A percentile compares a stretch with the other conserved stretches of the same genome.
Evolutionary conservation across 2,797 vertebrate genomes (phyloP).

Genomic region (Muraenolepis orangiensis): DNA sequence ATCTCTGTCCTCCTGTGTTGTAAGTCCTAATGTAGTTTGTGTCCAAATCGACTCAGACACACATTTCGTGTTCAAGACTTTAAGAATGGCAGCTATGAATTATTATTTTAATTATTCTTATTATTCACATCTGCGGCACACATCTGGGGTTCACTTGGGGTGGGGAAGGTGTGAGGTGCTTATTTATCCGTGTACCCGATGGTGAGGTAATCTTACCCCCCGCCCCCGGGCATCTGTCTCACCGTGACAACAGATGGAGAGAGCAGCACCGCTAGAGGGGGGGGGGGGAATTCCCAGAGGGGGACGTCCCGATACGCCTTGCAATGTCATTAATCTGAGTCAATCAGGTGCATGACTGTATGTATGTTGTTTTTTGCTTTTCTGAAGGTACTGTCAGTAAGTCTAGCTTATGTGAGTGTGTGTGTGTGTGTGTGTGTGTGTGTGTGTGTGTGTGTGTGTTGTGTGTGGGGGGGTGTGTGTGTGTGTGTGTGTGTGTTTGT

Average conservation of each 20-base stretch:
- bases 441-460: slow-evolving; percentile 16
- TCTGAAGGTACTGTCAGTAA: not conserved
- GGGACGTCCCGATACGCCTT: not conserved
- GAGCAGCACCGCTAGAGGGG: not conserved
- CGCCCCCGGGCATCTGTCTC: not conserved
- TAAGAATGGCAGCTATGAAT: not conserved
- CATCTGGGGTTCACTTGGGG: not conserved
- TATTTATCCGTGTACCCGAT: not conserved
- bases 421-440: slow-evolving; percentile 3
- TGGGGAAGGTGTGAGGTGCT: not conserved
- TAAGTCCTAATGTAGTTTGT: too few relatives aligned
- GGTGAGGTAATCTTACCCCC: not conserved
- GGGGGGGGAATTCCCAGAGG: not conserved
- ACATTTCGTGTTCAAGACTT: not conserved
- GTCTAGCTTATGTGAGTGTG: not conserved
- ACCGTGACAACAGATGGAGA: not conserved
- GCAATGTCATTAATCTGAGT: not conserved
- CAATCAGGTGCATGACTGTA: not conserved
- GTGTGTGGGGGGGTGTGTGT: too few relatives aligned
- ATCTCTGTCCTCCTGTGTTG: too few relatives aligned
- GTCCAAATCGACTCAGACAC: not conserved
- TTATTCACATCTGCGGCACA: too few relatives aligned
- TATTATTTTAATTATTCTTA: not conserved
- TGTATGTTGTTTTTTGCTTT: not conserved
- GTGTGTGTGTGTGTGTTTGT: slow-evolving; percentile 8